Evolutionary conservation across 2,888 invertebrate species (phyloP).

Genomic region (Pimpla rufipes): DNA sequence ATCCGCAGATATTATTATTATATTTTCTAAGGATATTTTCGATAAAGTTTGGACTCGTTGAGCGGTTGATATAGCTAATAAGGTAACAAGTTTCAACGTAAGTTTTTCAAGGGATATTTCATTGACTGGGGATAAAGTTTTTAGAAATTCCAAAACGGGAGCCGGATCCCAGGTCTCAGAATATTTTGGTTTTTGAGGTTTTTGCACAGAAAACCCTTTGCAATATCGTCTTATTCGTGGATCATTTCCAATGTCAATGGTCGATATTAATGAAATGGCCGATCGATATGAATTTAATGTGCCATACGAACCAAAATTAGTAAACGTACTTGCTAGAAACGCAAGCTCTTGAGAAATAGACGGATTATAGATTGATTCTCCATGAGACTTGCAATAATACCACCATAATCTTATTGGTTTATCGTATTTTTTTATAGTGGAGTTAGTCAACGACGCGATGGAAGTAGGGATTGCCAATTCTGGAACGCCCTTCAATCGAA

Average conservation of each 20-base stretch:
- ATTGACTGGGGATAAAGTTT: not conserved
- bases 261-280: too few species aligned
- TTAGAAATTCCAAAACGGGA: not conserved
- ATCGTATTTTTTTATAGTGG: conserved; percentile 21
- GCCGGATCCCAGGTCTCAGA: not conserved
- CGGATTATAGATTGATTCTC: not conserved
- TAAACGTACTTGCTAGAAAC: not conserved
- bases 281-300: too few species aligned
- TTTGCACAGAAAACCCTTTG: not conserved
- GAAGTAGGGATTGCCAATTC: conserved; percentile 15
- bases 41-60: not conserved
- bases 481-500: not conserved
- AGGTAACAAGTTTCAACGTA: not conserved
- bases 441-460: conserved; percentile 3
- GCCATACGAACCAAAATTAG: not conserved
- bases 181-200: not conserved
- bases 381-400: not conserved
- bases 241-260: too few species aligned
- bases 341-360: not conserved
- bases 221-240: not conserved
- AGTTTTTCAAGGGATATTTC: not conserved
- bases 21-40: not conserved
- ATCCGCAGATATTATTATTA: not conserved
- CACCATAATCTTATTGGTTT: too few species aligned
- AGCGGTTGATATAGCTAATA: not conserved